Evolutionary conservation across 2,797 vertebrate genomes (phyloP).

Genomic region (Gallirallus australis): DNA sequence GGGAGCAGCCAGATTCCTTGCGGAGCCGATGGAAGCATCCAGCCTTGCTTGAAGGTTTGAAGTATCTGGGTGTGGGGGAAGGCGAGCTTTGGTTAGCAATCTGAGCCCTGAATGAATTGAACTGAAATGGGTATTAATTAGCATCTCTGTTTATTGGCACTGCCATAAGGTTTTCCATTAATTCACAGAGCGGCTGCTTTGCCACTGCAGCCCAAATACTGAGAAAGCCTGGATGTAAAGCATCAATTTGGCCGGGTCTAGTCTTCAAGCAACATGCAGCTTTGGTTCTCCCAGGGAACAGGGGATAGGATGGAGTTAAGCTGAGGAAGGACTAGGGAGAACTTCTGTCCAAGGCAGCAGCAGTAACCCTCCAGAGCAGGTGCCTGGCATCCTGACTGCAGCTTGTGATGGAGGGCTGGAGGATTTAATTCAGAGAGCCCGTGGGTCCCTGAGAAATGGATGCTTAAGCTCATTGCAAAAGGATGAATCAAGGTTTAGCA

Average conservation of each 20-base stretch:
- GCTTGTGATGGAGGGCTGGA: neutral
- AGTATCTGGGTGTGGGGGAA: neutral
- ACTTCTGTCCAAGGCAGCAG: neutral
- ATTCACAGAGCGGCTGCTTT: neutral
- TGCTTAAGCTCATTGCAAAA: neutral
- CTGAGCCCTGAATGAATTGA: neutral
- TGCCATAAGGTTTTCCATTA: neutral
- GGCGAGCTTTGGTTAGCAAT: neutral
- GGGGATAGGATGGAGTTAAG: neutral
- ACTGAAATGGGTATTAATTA: neutral
- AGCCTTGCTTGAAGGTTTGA: neutral
- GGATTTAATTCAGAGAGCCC: neutral
- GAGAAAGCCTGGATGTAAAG: neutral
- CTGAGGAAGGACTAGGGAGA: neutral
- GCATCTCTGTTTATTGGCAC: neutral
- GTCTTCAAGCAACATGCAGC: neutral
- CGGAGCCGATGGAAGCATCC: neutral
- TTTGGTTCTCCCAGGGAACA: neutral
- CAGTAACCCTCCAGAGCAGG: neutral
- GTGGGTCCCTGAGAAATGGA: neutral
- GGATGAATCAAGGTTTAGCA: neutral
- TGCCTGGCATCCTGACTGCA: neutral
- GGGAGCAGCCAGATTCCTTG: neutral
- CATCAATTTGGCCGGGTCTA: rapidly evolving
- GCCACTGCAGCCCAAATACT: neutral